These are phyloP conservation scores for Plestiodon gilberti DNA, from an alignment of 2,113 vertebrate species.

Conservation along the genomic window DNA sequence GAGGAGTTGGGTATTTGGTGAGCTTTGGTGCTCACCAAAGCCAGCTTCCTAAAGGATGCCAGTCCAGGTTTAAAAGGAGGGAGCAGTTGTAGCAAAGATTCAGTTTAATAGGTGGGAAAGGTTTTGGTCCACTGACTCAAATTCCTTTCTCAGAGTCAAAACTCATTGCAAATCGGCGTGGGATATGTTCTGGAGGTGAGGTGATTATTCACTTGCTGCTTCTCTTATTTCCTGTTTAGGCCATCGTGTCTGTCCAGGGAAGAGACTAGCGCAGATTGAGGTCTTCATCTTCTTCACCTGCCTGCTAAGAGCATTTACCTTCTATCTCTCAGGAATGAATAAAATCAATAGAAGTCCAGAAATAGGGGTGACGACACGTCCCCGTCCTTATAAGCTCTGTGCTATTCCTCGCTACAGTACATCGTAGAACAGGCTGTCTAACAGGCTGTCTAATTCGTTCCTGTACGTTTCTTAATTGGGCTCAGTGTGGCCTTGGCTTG, in stretches of 20 bases:
- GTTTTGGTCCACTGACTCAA: neutral
- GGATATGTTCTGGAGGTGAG: neutral
- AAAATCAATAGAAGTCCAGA: neutral
- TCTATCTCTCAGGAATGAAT: neutral
- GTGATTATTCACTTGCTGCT: no score
- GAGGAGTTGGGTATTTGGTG: no score
- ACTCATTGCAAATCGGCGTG: neutral
- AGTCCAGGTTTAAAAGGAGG: no score
- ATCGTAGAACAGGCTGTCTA: neutral
- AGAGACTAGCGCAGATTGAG: neutral
- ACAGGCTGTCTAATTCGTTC: neutral
- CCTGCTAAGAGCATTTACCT: neutral
- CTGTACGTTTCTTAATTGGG: neutral
- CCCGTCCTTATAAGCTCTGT: neutral
- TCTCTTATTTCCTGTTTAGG: neutral
- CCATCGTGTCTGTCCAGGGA: neutral
- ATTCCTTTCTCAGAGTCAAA: neutral
- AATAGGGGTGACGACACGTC: neutral
- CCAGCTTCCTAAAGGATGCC: no score
- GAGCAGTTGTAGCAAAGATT: no score
- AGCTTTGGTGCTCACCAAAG: no score
- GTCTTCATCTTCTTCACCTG: neutral
- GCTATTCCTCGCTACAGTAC: neutral
- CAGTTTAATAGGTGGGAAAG: no score
- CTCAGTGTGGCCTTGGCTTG: neutral